Percentiles rank a stretch among this genome's conserved stretches.
Evolutionary conservation across 1,140 invertebrate species (phyloP).

Genomic region (Calosoma granatense): DNA sequence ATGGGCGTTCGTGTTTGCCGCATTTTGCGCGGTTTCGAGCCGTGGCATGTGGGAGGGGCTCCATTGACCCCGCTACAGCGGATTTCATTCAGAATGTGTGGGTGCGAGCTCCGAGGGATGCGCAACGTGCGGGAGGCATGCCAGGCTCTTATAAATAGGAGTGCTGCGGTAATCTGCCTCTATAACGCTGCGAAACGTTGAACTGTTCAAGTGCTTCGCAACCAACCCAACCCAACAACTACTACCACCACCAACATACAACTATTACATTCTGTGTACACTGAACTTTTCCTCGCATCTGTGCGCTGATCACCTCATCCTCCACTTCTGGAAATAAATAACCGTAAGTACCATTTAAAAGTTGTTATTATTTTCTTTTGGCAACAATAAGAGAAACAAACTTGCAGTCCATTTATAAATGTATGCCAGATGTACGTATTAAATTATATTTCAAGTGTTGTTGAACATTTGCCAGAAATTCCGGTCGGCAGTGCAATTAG

Average conservation of each 20-base stretch:
- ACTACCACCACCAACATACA: slow-evolving; percentile 9
- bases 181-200: slow-evolving; percentile 7
- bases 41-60: neutral
- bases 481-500: too few species aligned
- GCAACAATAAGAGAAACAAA: too few species aligned
- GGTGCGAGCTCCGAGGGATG: slow-evolving; percentile 39
- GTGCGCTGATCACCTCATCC: too few species aligned
- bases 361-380: too few species aligned
- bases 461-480: too few species aligned
- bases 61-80: slow-evolving; percentile 17
- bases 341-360: too few species aligned
- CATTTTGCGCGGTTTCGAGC: neutral
- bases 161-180: slow-evolving; percentile 15
- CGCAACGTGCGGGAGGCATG: slow-evolving; percentile 12
- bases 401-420: too few species aligned
- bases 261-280: slow-evolving; percentile 11
- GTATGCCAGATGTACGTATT: too few species aligned
- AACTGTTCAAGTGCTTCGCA: slow-evolving; percentile 21
- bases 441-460: too few species aligned
- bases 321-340: too few species aligned
- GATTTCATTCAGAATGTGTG: slow-evolving; percentile 51
- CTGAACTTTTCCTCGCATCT: too few species aligned
- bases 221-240: neutral
- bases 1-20: neutral
- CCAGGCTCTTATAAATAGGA: slow-evolving; percentile 42